Evolutionary conservation across 2,113 vertebrate genomes (phyloP).

Genomic region (Marmota flaviventris): DNA sequence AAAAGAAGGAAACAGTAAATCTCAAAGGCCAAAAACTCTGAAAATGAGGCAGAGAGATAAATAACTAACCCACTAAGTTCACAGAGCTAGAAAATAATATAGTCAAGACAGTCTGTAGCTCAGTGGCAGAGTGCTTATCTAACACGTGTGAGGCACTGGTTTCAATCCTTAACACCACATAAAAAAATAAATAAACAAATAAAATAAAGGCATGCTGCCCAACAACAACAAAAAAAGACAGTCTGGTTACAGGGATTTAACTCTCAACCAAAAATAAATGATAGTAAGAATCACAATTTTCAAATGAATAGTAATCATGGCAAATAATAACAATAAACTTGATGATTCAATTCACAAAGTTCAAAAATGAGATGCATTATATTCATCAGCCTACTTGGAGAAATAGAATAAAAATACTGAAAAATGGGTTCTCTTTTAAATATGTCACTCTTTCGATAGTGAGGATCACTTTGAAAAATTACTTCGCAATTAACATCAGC

Average conservation of each 20-base stretch:
- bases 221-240: not conserved
- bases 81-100: not conserved
- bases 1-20: not conserved
- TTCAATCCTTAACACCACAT: too few relatives aligned
- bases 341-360: not conserved
- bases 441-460: not conserved
- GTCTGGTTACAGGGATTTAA: not conserved
- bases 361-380: not conserved
- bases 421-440: not conserved
- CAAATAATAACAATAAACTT: not conserved
- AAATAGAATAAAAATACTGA: not conserved
- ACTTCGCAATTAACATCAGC: not conserved
- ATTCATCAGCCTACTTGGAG: not conserved
- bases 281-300: not conserved
- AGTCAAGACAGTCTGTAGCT: not conserved
- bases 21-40: not conserved
- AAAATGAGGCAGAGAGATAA: constrained; percentile 6
- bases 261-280: not conserved
- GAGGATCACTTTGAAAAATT: not conserved
- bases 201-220: too few relatives aligned
- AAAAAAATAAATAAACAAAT: too few relatives aligned
- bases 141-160: too few relatives aligned
- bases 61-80: not conserved
- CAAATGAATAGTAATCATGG: not conserved
- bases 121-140: too few relatives aligned